Percentiles rank a stretch among this genome's conserved stretches.
These are phyloP conservation scores for Pantherophis guttatus DNA, from an alignment of 2,113 vertebrate species.

Conservation along the genomic window DNA sequence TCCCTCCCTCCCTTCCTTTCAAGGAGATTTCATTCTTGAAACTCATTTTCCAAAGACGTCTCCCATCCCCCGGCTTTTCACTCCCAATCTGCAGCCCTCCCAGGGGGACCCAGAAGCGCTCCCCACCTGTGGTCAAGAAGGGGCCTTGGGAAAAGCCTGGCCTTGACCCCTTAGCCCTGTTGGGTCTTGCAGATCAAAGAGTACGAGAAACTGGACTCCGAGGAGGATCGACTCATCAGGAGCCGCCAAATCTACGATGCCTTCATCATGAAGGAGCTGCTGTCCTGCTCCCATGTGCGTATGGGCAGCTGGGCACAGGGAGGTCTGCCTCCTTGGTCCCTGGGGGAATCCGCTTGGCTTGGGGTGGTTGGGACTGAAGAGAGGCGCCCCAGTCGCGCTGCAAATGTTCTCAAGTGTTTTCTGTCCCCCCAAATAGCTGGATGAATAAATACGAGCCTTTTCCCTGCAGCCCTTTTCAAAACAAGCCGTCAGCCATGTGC, in stretches of 20 bases:
- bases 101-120: background rate
- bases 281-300: slow-evolving; percentile 90
- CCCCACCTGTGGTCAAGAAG: background rate
- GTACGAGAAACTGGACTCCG: slow-evolving; percentile 92
- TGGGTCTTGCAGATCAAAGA: slow-evolving; percentile 80
- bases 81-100: background rate
- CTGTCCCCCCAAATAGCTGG: background rate
- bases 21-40: background rate
- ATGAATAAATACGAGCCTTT: slow-evolving; percentile 18
- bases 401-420: too few species aligned
- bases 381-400: background rate
- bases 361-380: background rate
- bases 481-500: slow-evolving; percentile 93
- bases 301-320: background rate
- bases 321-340: background rate
- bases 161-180: too few species aligned
- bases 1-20: background rate
- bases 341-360: background rate
- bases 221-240: slow-evolving; percentile 84
- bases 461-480: slow-evolving; percentile 88
- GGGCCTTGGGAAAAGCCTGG: background rate
- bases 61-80: background rate
- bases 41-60: background rate
- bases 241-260: slow-evolving; percentile 93
- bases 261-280: slow-evolving; percentile 97